Conservation (phyloP, 2,888 invertebrate species). For the Matsumyia berberina region DNA sequence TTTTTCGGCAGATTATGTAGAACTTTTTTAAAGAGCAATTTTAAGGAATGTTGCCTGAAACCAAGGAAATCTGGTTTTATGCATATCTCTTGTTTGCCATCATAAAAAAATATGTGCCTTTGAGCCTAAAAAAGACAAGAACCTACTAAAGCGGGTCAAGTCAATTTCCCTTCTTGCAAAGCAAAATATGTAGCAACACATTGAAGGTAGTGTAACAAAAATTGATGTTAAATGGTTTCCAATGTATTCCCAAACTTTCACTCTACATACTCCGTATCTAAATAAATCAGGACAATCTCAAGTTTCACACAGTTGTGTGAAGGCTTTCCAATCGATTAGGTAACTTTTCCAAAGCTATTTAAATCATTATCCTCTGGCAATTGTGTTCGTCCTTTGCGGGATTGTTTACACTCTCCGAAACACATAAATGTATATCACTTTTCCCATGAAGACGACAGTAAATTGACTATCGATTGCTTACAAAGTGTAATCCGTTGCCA, state of each 20-base stretch:
- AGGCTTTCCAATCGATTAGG: slow-evolving; percentile 5
- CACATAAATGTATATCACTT: slow-evolving; percentile 39
- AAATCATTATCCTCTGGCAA: slow-evolving; percentile 19
- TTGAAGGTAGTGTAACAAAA: neutral
- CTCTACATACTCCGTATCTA: neutral
- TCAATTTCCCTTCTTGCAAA: no score
- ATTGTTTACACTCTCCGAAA: slow-evolving; percentile 15
- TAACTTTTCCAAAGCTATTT: slow-evolving; percentile 24
- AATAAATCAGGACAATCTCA: slow-evolving; percentile 17
- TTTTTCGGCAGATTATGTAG: no score
- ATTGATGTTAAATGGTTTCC: slow-evolving; percentile 3
- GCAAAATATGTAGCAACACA: no score
- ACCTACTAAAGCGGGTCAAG: no score
- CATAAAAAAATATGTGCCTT: no score
- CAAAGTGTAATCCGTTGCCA: slow-evolving; percentile 60
- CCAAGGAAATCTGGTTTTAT: no score
- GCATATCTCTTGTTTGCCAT: no score
- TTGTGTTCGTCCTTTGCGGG: slow-evolving; percentile 18
- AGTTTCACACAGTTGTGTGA: neutral
- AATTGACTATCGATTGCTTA: slow-evolving; percentile 64
- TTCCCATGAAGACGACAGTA: slow-evolving; percentile 13
- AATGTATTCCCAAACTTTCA: slow-evolving; percentile 16
- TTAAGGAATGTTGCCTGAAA: no score
- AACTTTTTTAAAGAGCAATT: no score
- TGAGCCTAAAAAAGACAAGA: no score